phyloP scores from a whole-genome alignment of 2,797 vertebrate genomes.

The Sebastes kiyomatsui region DNA sequence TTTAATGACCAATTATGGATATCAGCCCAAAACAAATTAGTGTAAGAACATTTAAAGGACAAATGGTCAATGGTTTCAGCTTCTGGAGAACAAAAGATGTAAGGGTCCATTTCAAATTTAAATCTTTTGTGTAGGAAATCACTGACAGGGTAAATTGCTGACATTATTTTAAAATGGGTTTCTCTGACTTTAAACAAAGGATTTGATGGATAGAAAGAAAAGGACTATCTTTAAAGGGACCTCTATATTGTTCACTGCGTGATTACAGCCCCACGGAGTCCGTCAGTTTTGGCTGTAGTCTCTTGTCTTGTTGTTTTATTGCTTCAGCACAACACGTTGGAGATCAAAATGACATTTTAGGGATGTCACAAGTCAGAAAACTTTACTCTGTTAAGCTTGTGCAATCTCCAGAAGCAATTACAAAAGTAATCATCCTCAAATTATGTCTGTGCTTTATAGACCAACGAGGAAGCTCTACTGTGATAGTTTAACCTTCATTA shows the following conservation, averaged over 20 bases:
- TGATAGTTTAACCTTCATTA: slow-evolving; percentile 20
- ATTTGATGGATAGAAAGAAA: no score
- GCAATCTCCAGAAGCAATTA: slow-evolving; percentile 17
- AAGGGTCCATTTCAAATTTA: no score
- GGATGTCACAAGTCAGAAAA: neutral
- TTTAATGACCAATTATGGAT: no score
- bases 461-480: neutral
- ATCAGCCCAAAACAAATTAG: no score
- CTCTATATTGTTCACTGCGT: neutral
- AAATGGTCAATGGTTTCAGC: no score
- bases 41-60: no score
- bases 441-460: neutral
- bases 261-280: neutral
- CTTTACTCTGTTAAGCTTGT: neutral
- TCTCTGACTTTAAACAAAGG: no score
- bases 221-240: no score
- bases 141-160: no score
- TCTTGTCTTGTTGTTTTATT: neutral
- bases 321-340: neutral
- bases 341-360: slow-evolving; percentile 13
- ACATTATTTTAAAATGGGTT: no score
- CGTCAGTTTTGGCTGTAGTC: neutral
- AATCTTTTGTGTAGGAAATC: no score
- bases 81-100: no score
- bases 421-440: slow-evolving; percentile 16